A percentile compares a stretch with the other conserved stretches of the same genome.
These are phyloP conservation scores for Trisateles emortualis DNA, from an alignment of 2,888 invertebrate genomes.

Conservation along the genomic window DNA sequence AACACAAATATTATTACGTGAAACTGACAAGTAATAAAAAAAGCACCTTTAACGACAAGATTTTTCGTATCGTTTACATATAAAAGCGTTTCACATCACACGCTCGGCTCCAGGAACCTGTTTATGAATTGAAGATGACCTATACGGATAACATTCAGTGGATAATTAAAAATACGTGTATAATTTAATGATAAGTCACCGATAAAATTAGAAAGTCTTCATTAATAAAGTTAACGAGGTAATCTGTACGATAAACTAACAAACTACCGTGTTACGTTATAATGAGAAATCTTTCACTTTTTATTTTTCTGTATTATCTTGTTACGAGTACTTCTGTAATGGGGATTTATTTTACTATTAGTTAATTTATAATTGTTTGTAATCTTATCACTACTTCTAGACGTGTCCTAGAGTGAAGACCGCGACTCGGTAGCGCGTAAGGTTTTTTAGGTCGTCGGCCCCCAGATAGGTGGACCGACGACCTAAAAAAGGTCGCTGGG, in stretches of 20 bases:
- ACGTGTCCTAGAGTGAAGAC: no score
- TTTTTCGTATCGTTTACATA: no score
- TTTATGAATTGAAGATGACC: not conserved
- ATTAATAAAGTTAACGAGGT: not conserved
- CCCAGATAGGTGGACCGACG: no score
- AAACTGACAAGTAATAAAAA: no score
- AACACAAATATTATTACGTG: no score
- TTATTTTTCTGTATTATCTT: not conserved
- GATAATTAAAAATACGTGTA: not conserved
- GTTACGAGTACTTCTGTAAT: not conserved
- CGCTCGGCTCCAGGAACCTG: not conserved
- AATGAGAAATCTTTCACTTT: constrained; percentile 1
- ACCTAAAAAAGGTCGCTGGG: no score
- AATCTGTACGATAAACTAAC: not conserved
- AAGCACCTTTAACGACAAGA: no score
- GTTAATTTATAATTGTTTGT: not conserved
- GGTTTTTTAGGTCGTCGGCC: no score
- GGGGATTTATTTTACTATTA: not conserved
- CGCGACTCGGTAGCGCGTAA: no score
- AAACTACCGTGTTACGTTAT: not conserved
- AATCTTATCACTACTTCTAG: no score
- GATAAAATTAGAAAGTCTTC: not conserved
- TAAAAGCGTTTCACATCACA: not conserved
- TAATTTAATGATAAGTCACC: not conserved
- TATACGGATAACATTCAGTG: not conserved